Percentiles rank a stretch among this genome's conserved stretches.
These are phyloP conservation scores for Heteromormyrus szaboi DNA, from an alignment of 2,797 vertebrate species.

Conservation along the genomic window DNA sequence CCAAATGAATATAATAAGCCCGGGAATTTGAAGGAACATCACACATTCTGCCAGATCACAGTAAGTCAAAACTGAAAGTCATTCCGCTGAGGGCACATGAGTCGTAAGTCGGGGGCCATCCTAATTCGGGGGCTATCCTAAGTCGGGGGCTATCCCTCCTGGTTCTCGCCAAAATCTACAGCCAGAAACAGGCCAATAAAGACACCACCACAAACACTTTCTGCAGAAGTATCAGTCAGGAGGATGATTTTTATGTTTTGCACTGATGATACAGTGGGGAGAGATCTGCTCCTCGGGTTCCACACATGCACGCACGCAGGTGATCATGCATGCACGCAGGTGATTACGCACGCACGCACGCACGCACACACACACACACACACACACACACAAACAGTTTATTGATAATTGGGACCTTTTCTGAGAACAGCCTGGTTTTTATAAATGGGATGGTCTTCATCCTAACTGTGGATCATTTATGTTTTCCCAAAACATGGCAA, in stretches of 20 bases:
- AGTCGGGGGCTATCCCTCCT: slow-evolving; percentile 34
- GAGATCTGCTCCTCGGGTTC: neutral
- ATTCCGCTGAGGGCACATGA: neutral
- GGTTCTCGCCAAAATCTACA: slow-evolving; percentile 40
- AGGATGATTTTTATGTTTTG: slow-evolving; percentile 16
- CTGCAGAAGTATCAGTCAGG: slow-evolving; percentile 25
- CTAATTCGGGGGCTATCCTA: slow-evolving; percentile 21
- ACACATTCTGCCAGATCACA: neutral
- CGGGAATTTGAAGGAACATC: neutral
- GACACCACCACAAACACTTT: slow-evolving; percentile 31
- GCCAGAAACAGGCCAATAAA: slow-evolving; percentile 35
- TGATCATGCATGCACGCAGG: neutral
- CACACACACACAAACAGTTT: neutral
- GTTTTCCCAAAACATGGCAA: neutral
- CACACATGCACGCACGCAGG: neutral
- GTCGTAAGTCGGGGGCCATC: slow-evolving; percentile 24
- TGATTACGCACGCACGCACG: neutral
- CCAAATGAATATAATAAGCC: neutral
- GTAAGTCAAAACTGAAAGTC: neutral
- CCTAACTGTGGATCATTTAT: neutral
- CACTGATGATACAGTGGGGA: neutral
- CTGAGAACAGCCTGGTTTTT: neutral
- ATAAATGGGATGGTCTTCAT: neutral
- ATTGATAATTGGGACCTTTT: neutral
- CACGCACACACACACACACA: neutral